A percentile compares a stretch with the other conserved stretches of the same genome.
These are phyloP conservation scores for Cossypha dichroa DNA, from an alignment of 2,797 vertebrate species.

Conservation along the genomic window DNA sequence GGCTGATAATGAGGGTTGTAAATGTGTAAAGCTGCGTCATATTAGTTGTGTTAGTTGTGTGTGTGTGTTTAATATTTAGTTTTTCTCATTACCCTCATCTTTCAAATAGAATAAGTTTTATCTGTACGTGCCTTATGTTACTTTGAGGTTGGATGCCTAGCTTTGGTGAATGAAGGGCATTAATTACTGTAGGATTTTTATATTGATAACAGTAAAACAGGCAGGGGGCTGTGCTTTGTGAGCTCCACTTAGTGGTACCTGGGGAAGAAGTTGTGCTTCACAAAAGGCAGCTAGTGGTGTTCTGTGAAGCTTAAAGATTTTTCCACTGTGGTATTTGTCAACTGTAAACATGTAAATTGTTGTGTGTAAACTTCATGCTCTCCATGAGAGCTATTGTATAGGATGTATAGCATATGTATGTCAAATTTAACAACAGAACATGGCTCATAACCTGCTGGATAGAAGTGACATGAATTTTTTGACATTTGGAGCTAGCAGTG, in stretches of 20 bases:
- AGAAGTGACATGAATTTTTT: neutral
- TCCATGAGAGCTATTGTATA: neutral
- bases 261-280: neutral
- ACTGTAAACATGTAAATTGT: neutral
- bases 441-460: neutral
- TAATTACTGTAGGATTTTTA: neutral
- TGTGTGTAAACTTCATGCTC: neutral
- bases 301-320: neutral
- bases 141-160: neutral
- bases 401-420: fast-evolving
- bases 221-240: neutral
- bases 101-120: neutral
- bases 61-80: neutral
- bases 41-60: neutral
- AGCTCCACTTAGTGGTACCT: neutral
- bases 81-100: neutral
- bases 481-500: neutral
- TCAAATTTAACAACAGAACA: fast-evolving
- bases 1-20: neutral
- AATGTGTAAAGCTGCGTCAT: neutral
- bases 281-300: neutral
- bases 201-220: neutral
- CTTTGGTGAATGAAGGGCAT: neutral
- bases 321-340: neutral
- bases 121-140: neutral